Evolutionary conservation across 2,113 vertebrate species (phyloP).

Genomic region (Chionomys nivalis): DNA sequence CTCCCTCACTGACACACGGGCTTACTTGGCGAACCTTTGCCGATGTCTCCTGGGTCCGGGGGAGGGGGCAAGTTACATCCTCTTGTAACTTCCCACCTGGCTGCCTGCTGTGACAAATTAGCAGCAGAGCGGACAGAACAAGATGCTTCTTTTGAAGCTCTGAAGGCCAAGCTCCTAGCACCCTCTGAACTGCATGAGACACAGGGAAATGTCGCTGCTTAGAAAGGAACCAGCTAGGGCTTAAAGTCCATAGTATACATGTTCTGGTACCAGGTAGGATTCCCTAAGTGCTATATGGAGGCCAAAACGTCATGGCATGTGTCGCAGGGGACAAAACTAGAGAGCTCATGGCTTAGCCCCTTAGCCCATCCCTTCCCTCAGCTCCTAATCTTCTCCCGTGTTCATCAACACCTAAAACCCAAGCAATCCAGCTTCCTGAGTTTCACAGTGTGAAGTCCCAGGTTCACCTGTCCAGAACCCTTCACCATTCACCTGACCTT

Average conservation of each 20-base stretch:
- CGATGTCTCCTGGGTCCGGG: not conserved
- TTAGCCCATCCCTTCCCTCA: not conserved
- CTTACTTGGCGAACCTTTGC: not conserved
- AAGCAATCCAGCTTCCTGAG: not conserved
- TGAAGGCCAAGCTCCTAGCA: not conserved
- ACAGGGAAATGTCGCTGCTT: not conserved
- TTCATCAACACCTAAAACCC: too few species aligned
- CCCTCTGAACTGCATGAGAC: not conserved
- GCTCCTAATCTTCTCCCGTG: not conserved
- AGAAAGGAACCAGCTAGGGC: not conserved
- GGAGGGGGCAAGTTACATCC: not conserved
- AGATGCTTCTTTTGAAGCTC: not conserved
- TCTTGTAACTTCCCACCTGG: not conserved
- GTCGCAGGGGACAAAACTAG: too few species aligned
- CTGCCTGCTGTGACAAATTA: not conserved
- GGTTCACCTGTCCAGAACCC: not conserved
- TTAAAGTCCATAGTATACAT: not conserved
- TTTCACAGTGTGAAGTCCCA: not conserved
- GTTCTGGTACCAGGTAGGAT: not conserved
- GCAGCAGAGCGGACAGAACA: not conserved
- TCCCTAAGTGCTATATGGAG: not conserved
- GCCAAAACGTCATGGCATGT: rapidly evolving
- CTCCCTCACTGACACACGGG: not conserved
- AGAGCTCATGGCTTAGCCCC: not conserved
- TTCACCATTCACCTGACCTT: not conserved